Evolutionary conservation across 2,113 vertebrate genomes (phyloP), one percentile per base, ranked within the genome.

Genomic region (Carlito syrichta): DNA sequence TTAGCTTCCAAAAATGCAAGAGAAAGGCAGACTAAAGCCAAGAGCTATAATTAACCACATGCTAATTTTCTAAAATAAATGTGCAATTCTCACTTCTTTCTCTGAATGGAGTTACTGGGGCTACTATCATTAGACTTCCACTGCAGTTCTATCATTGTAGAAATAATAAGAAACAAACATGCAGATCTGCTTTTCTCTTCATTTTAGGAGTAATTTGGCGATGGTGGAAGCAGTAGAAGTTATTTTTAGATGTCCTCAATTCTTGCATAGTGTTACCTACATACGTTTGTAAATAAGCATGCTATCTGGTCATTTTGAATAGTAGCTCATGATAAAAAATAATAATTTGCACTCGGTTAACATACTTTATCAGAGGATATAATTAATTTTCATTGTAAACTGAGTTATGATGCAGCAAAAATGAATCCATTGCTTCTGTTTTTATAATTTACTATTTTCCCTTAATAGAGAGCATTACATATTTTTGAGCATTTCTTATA

Each of bases 1-100:
- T 93, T 96, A 89, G 96, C 91, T 98, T 94, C 96, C 96, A 92
- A 77, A 94, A 76, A 97, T 94, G 68, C 54, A 92, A 96, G 66
- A 96, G 91, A 96, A 98, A 97, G 96, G 69, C 85, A 10, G 96
- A 98, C 40, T 45, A 81, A 95, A 98, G 96, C 98, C 97, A 98
- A 98, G 93, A 98, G 93, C 96, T 97, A 95, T 92, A 98, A 98
- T 99, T 98, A 98, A 98, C 97, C 89, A 58, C 77, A 27, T 96
- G 93, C 98, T 98, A 97, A 98, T 98, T 98, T 98, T 98, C 95
- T 97, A 97, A 98, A 98, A 98, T 97, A 98, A 99, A 92, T 76
- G 98, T 96, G 97, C 79, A 94, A 81, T 96, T 98, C 97, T 97
- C 96, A 96, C 97, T 97, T 98, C 97, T 93, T 81, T 89, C 97